A percentile compares a stretch with the other conserved stretches of the same genome.
These are phyloP conservation scores for Rhamnusium bicolor DNA, from an alignment of 2,888 invertebrate genomes.

Conservation along the genomic window DNA sequence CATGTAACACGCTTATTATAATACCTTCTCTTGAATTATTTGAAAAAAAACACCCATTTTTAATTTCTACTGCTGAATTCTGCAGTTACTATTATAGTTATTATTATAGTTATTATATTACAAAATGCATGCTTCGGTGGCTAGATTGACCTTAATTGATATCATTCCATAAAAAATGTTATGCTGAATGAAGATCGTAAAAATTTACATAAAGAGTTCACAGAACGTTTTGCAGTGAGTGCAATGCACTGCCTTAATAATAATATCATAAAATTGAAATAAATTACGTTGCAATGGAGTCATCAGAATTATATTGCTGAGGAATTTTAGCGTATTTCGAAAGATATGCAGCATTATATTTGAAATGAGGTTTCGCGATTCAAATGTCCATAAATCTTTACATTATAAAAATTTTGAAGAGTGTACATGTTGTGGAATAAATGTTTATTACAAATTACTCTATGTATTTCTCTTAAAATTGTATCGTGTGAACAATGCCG, in stretches of 20 bases:
- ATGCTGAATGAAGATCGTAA: neutral
- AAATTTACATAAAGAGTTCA: slow-evolving; percentile 15
- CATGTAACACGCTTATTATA: too few species aligned
- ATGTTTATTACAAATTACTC: too few species aligned
- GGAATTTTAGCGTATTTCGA: neutral
- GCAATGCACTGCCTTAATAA: slow-evolving; percentile 10
- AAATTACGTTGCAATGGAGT: neutral
- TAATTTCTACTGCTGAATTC: too few species aligned
- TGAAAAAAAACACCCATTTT: too few species aligned
- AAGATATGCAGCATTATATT: neutral
- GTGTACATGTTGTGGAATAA: neutral
- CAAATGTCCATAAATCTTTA: neutral
- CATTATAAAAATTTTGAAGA: neutral
- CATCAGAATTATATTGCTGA: neutral
- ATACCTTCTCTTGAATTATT: too few species aligned
- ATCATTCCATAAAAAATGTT: neutral
- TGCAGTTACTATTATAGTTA: too few species aligned
- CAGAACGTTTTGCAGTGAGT: neutral
- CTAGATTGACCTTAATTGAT: neutral
- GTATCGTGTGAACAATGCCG: too few species aligned
- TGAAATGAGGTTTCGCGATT: neutral
- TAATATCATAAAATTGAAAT: slow-evolving; percentile 6
- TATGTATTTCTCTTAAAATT: too few species aligned
- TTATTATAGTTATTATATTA: too few species aligned
- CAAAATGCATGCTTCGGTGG: neutral